These are phyloP conservation scores for Morinoia aosen DNA, from an alignment of 2,888 invertebrate species.

Conservation along the genomic window DNA sequence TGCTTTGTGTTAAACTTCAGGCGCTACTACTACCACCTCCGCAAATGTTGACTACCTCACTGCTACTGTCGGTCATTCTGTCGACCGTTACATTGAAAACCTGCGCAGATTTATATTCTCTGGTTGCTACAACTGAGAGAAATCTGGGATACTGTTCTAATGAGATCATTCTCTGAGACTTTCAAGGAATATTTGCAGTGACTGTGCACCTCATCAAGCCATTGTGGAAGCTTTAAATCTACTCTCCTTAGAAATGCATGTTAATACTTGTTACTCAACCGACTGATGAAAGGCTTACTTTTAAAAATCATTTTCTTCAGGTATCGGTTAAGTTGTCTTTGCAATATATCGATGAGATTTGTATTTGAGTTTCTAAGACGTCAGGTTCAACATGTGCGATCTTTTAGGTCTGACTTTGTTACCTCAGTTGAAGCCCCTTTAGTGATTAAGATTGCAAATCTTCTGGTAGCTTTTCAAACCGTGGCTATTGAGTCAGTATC, in stretches of 20 bases:
- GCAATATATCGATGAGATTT: not conserved
- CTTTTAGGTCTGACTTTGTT: not conserved
- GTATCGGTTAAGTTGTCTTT: not conserved
- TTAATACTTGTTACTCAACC: not conserved
- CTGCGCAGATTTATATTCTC: not conserved
- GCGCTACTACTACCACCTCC: not conserved
- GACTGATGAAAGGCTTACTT: not conserved
- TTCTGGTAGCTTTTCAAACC: not conserved
- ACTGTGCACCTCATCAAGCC: not conserved
- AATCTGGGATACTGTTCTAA: too few relatives aligned
- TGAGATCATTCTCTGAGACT: too few relatives aligned
- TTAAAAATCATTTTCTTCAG: not conserved
- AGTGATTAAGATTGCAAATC: not conserved
- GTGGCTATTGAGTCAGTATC: too few relatives aligned
- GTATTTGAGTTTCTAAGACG: too few relatives aligned
- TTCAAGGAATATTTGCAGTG: not conserved
- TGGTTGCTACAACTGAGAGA: not conserved
- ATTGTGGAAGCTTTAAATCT: not conserved
- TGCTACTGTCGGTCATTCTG: not conserved
- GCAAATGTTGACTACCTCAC: not conserved
- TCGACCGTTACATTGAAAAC: not conserved
- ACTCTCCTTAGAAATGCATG: not conserved
- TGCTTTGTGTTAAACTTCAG: not conserved
- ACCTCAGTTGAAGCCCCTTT: not conserved
- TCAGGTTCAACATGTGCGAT: too few relatives aligned